phyloP scores from a whole-genome alignment of 2,888 invertebrate species.

The Subacronicta megacephala region DNA sequence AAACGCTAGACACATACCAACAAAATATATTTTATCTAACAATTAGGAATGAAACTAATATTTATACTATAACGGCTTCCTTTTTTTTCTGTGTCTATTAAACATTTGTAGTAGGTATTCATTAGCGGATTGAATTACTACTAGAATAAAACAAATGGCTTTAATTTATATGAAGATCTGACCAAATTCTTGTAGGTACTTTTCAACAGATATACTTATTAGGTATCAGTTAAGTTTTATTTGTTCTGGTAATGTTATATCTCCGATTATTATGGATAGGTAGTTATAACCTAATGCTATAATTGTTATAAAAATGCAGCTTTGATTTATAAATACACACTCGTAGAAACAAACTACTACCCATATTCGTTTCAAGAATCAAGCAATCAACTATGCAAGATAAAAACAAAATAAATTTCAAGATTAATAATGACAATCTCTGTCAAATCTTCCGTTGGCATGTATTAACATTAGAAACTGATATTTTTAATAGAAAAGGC shows the following conservation, averaged over 20 bases:
- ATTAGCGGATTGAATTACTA: constrained; percentile 15
- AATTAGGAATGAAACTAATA: neutral
- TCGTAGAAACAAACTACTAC: neutral
- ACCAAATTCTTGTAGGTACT: constrained; percentile 24
- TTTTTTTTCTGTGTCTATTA: constrained; percentile 3
- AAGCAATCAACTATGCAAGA: neutral
- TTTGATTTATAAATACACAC: constrained; percentile 29
- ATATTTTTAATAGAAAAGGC: neutral
- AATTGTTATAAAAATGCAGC: neutral
- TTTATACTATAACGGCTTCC: too few relatives aligned
- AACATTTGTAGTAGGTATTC: constrained; percentile 18
- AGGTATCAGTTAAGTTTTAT: too few relatives aligned
- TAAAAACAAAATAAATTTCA: neutral
- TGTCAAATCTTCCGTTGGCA: neutral
- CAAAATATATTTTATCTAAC: constrained; percentile 9
- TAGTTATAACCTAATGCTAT: too few relatives aligned
- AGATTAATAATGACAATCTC: neutral
- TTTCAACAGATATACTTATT: too few relatives aligned
- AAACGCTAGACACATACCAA: constrained; percentile 4
- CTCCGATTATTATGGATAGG: constrained; percentile 11
- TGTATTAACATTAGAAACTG: neutral
- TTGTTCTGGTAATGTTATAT: constrained; percentile 15
- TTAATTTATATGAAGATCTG: constrained; percentile 18
- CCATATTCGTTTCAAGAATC: neutral
- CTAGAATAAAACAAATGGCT: constrained; percentile 20